These are phyloP conservation scores for Setophaga kirtlandii DNA, from an alignment of 2,113 vertebrate species.

Conservation along the genomic window DNA sequence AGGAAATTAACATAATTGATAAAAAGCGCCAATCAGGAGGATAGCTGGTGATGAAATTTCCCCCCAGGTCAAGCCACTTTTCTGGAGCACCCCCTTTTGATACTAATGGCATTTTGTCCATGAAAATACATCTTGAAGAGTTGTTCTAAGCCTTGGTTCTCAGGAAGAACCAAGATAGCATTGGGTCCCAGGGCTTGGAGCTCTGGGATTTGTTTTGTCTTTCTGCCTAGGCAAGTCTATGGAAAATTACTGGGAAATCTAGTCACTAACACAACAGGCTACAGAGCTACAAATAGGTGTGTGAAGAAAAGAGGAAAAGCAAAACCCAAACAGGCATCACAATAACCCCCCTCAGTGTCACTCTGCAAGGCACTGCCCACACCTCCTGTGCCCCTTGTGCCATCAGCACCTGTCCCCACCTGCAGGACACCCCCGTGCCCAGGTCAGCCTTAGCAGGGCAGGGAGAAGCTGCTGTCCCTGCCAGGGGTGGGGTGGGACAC, in stretches of 20 bases:
- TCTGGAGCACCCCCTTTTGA: not conserved
- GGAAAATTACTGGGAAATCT: not conserved
- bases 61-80: no score
- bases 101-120: not conserved
- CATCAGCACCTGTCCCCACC: accelerated
- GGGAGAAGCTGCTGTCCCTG: not conserved
- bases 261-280: not conserved
- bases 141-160: not conserved
- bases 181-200: not conserved
- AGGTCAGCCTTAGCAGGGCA: not conserved
- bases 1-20: not conserved
- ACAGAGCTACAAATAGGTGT: not conserved
- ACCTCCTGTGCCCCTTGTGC: accelerated
- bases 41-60: not conserved
- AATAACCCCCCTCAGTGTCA: not conserved
- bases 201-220: not conserved
- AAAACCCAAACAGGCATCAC: accelerated
- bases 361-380: not conserved
- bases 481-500: not conserved
- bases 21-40: not conserved
- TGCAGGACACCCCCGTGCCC: not conserved
- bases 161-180: not conserved
- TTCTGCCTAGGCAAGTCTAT: not conserved
- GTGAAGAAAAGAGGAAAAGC: no score
- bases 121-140: not conserved